Base-by-base conservation (phyloP, 2,888 invertebrate genomes). In the Muscina levida region DNA sequence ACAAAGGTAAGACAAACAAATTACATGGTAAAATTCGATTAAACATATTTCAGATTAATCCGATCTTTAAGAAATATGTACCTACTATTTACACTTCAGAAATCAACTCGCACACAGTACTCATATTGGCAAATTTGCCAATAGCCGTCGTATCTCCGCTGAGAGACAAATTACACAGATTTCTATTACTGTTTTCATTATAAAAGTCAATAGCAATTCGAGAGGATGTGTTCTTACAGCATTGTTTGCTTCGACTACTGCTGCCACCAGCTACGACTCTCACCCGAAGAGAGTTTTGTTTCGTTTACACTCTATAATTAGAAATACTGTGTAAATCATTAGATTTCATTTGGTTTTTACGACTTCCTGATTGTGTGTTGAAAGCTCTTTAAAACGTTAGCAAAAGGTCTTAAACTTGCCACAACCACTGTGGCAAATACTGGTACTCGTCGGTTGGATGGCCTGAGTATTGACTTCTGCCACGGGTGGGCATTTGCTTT, bases 331-430 rank as follows among this genome's bases (percentile, higher is more conserved):
- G 51, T 59, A 72, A 77, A 72, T 77, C 72, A 77, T 77, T 51
- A 67, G 59, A 72, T 56, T 74, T 53, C 67, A 48, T 65, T 62
- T 62, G 19, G 2, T 22, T 22, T 70, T 65, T 70, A 71, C 53
- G 44, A 71, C 76, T 76, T 76, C 76, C 76, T 76, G 62, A 76
- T 76, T 42, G 53, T 70, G 53, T 76, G 70, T 65, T 71, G 65
- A 76, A 76, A 76, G 31, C 17, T 46, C 15, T 59, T 37, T 24
- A 8, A 59, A 13, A 39, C 39, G 62, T 42, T 62, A 37, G 39
- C 13, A 59, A 37, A 59, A n/a, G 37, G 5, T 59, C 1, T 59
- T 39, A 39, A 10, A 15, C 15, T 15, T 31, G 19, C 59, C 59
- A 37, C 19, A 8, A 37, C 15, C 37, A 37, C 2, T 13, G 24